A percentile compares a stretch with the other conserved stretches of the same genome.
These are phyloP conservation scores for Microtus ochrogaster DNA, from an alignment of 2,113 vertebrate species.

Conservation along the genomic window DNA sequence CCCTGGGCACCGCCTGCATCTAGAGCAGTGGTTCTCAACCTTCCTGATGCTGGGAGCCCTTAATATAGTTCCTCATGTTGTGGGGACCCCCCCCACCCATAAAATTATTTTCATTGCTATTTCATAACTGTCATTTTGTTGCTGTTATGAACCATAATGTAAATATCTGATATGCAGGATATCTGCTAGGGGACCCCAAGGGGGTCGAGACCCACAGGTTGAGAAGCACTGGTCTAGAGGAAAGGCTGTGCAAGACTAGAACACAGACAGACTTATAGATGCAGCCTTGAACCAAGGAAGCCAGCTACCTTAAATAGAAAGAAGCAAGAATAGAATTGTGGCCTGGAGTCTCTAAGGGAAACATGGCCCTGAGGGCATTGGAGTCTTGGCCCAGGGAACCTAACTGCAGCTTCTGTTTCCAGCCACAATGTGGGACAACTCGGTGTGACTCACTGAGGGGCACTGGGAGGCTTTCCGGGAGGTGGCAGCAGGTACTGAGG, in stretches of 20 bases:
- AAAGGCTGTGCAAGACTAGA: not conserved
- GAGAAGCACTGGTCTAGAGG: not conserved
- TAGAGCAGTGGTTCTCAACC: not conserved
- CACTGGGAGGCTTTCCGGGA: not conserved
- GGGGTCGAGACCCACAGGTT: not conserved
- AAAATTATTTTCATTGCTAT: not conserved
- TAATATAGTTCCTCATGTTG: not conserved
- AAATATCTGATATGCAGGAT: not conserved
- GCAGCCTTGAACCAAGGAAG: not conserved
- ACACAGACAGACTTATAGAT: not conserved
- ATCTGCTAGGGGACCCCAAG: not conserved
- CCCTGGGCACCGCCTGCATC: not conserved
- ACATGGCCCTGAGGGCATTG: not conserved
- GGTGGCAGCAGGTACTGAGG: not conserved
- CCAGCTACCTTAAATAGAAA: slow-evolving; percentile 10
- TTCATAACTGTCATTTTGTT: not conserved
- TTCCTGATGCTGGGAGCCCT: not conserved
- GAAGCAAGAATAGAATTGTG: not conserved
- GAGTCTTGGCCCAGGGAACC: not conserved
- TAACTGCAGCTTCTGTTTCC: not conserved
- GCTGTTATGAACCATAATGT: not conserved
- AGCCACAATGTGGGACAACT: not conserved
- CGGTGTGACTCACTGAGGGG: not conserved
- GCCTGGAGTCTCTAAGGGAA: not conserved
- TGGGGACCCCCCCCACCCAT: not conserved